Conservation (phyloP, 1,140 invertebrate genomes). For the Dreissena polymorpha region DNA sequence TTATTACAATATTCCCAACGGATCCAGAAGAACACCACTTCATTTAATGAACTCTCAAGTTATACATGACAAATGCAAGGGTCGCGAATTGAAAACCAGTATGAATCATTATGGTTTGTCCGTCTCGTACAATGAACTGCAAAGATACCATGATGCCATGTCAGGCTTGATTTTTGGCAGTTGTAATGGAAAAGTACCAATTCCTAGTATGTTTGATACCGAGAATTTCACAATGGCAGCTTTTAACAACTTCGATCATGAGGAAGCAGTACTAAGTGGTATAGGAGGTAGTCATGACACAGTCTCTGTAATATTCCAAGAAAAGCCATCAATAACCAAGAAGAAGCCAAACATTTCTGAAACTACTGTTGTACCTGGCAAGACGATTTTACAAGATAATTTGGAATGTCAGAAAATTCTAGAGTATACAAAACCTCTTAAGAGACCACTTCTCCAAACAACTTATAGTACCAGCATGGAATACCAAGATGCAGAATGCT, state of each 20-base stretch:
- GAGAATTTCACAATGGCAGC: no score
- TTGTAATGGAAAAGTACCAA: no score
- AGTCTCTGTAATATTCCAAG: no score
- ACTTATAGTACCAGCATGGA: neutral
- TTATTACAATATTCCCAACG: slow-evolving; percentile 1
- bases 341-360: slow-evolving; percentile 9
- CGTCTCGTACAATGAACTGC: no score
- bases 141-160: no score
- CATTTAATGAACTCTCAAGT: slow-evolving; percentile 10
- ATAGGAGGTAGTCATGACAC: no score
- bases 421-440: neutral
- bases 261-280: no score
- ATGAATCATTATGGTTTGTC: no score
- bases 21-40: slow-evolving; percentile 10
- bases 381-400: slow-evolving; percentile 1
- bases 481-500: neutral
- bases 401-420: no score
- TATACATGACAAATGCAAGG: slow-evolving; percentile 34
- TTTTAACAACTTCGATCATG: no score
- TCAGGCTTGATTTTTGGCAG: no score
- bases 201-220: no score
- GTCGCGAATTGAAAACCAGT: slow-evolving; percentile 2
- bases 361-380: neutral
- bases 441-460: neutral
- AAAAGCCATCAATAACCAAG: neutral